phyloP scores from a whole-genome alignment of 2,113 vertebrate species.

The Perognathus longimembris region DNA sequence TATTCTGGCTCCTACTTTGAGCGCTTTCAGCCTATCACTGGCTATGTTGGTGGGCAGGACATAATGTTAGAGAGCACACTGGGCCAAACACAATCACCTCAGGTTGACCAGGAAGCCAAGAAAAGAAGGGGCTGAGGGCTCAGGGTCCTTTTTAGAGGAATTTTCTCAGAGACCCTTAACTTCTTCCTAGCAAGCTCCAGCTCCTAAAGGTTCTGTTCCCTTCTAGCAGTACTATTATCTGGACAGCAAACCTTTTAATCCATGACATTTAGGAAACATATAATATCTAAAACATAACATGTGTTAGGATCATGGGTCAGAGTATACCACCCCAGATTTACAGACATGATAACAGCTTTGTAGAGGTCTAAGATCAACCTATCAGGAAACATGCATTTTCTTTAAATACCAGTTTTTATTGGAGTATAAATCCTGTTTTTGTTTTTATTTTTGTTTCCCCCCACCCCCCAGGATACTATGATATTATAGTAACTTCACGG shows the following conservation, averaged over 20 bases:
- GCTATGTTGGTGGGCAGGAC: not conserved
- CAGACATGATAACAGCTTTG: not conserved
- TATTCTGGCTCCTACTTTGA: not conserved
- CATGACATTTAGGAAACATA: not conserved
- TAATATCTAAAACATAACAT: not conserved
- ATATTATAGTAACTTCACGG: not conserved
- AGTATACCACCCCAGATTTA: not conserved
- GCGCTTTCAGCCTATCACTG: not conserved
- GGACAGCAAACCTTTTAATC: not conserved
- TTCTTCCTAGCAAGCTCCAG: not conserved
- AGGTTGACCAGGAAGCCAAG: not conserved
- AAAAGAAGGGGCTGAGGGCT: not conserved
- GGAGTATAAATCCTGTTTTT: constrained; percentile 28
- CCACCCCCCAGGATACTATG: not conserved
- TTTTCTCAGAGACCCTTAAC: too few relatives aligned
- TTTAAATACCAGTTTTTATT: constrained; percentile 22
- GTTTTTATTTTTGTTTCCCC: not conserved
- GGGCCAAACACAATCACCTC: not conserved
- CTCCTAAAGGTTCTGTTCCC: not conserved
- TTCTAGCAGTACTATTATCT: not conserved
- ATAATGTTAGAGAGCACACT: not conserved
- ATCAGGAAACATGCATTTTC: too few relatives aligned
- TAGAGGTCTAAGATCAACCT: not conserved
- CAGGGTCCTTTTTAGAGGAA: not conserved
- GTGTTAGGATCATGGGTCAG: not conserved